Evolutionary conservation across 2,113 vertebrate genomes (phyloP), one percentile per base, ranked within the genome.

Genomic region (Peromyscus polionotus): DNA sequence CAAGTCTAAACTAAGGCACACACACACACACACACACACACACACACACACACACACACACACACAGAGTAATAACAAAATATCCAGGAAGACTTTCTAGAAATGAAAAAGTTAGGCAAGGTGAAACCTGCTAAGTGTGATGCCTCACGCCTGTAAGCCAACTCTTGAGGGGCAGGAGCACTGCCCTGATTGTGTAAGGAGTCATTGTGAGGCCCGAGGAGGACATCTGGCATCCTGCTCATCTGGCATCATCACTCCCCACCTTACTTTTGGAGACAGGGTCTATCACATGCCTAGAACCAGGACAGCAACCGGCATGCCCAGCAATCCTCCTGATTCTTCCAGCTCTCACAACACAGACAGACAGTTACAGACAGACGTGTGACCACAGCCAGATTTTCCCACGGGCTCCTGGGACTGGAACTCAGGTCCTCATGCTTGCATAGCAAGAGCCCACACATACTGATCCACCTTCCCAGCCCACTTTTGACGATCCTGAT

Each of bases 31-130:
- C 72, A 75, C 72, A 42, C n/a, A 75, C 72, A 75, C 17, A 72
- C 36, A 72, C 70, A n/a, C 39, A 75, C n/a, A 75, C 72, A 75
- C 72, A 75, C 72, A 75, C 72, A 42, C 39, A 75, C 72, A 75
- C 72, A 73, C n/a, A 70, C 67, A 67, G 28, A 67, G 65, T 9
- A 68, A 68, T 12, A 68, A 36, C 12, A 31, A 36, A 70, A 70
- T 59, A 70, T 81, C 28, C 36, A 95, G 95, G 59, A 28, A 92
- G 57, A 96, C 94, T 91, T 57, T 94, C 76, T 88, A 93, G 13
- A 91, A 86, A 90, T 94, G 13, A 95, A 88, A 76, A 88, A 77
- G 63, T 39, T 70, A 70, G 10, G 10, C 11, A 70, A 84, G 57
- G n/a, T 39, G 67, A 70, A 70, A 70, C 4, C 24, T 36, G 68